A percentile compares a stretch with the other conserved stretches of the same genome.
phyloP scores from a whole-genome alignment of 2,113 vertebrate species.

The Gobiocypris rarus region DNA sequence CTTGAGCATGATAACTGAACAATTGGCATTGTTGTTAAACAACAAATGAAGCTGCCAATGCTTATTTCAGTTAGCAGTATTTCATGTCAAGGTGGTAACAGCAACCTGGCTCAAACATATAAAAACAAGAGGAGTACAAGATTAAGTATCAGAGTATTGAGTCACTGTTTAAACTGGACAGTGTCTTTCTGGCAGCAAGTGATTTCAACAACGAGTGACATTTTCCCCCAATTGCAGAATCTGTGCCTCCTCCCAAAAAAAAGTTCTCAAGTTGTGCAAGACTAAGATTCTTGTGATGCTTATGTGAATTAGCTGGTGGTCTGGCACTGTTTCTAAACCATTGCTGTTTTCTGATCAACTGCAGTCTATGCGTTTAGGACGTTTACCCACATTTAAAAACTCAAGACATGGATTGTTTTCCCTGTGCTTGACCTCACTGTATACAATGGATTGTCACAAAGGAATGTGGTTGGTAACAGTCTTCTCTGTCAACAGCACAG shows the following conservation, averaged over 20 bases:
- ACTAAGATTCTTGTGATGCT: neutral
- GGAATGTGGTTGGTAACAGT: conserved; percentile 43
- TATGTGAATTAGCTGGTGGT: conserved; percentile 4
- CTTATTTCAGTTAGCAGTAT: neutral
- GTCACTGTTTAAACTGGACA: conserved; percentile 5
- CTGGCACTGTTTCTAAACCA: neutral
- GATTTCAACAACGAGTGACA: neutral
- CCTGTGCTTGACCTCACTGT: conserved; percentile 21
- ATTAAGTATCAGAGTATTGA: neutral
- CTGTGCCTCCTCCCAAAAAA: neutral
- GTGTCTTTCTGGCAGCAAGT: conserved; percentile 3
- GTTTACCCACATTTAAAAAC: conserved; percentile 29
- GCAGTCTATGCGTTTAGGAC: conserved; percentile 14
- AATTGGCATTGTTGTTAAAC: neutral
- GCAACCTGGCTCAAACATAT: neutral
- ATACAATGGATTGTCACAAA: conserved; percentile 43
- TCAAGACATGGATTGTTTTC: conserved; percentile 31
- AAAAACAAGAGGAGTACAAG: neutral
- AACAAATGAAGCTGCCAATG: neutral
- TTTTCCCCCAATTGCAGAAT: neutral
- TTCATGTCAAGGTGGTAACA: neutral
- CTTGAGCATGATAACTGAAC: neutral
- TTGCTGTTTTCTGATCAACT: neutral
- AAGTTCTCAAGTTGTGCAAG: neutral
- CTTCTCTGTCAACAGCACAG: conserved; percentile 27